Percentiles rank a stretch among this genome's conserved stretches.
phyloP scores from a whole-genome alignment of 2,888 invertebrate species.

The Chaitophorus viminalis region DNA sequence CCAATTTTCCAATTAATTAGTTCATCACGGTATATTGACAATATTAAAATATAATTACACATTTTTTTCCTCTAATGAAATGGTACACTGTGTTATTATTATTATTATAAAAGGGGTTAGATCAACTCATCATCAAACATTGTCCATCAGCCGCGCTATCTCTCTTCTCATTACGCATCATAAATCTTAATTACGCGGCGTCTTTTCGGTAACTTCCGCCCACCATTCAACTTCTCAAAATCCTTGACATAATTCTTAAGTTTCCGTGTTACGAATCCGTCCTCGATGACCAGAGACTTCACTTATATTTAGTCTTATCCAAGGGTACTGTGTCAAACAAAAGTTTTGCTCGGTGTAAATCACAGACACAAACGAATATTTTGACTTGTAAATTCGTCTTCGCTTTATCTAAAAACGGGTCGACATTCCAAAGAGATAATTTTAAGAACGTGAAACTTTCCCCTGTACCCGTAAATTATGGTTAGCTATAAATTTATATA shows the following conservation, averaged over 20 bases:
- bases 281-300: slow-evolving; percentile 12
- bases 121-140: slow-evolving; percentile 19
- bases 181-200: slow-evolving; percentile 35
- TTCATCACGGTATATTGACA: not conserved
- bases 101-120: not conserved
- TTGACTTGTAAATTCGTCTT: slow-evolving; percentile 27
- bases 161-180: not conserved
- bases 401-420: slow-evolving; percentile 29
- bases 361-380: slow-evolving; percentile 23
- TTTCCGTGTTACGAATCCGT: not conserved
- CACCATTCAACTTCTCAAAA: slow-evolving; percentile 13
- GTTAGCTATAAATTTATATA: too few species aligned
- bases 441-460: slow-evolving; percentile 10
- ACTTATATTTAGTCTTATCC: not conserved
- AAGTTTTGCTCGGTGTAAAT: slow-evolving; percentile 42
- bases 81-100: not conserved
- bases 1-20: not conserved
- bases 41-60: not conserved
- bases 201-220: not conserved
- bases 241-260: slow-evolving; percentile 9
- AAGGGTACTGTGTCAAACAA: not conserved
- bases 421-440: slow-evolving; percentile 24
- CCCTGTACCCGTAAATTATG: slow-evolving; percentile 43
- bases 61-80: not conserved
- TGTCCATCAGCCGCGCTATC: slow-evolving; percentile 3